Evolutionary conservation across 2,113 vertebrate species (phyloP), one percentile per base, ranked within the genome.

Genomic region (Psittacara wagleri): DNA sequence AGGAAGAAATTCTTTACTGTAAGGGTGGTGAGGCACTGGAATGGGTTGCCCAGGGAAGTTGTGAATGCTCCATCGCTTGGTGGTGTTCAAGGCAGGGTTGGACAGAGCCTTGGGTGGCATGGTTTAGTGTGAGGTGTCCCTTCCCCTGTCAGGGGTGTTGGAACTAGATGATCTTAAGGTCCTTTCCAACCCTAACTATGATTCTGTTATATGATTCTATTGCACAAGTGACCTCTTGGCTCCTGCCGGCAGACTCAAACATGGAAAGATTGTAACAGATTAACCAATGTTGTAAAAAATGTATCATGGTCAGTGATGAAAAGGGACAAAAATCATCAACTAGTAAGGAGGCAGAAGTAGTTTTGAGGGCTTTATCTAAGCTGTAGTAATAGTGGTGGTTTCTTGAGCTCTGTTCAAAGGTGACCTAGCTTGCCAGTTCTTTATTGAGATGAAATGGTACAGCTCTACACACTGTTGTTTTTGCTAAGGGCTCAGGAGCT

Each of bases 241-340:
- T 78, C 20, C 46, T 75, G 37, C 43, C 55, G 51, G 63, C 73
- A 70, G 59, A 79, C 9, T 88, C 51, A 35, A 29, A 41, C 6
- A 23, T 5, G 4, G 68, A 46, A 61, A 51, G n/a, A 35, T 27
- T 70, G 27, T 88, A 74, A 72, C 29, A 55, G 29, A 37, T 70
- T 80, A 86, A 79, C 33, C 33, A 9, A 57, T 57, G 33, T 86
- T 81, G 39, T 48, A 68, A 48, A 90, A 80, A 49, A 64, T 17
- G 4, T 68, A 3, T 67, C 4, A 2, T 9, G 37, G n/a, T n/a
- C 77, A 66, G 8, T 0, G 0, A 43, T 46, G 67, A 49, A 87
- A 52, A n/a, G 18, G 37, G 14, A 3, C 49, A 25, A 78, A 77
- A 41, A 13, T 5, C 6, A 62, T 61, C 33, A 69, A 33, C 16